Evolutionary conservation across 1,140 invertebrate genomes (phyloP), one percentile per base, ranked within the genome.

Genomic region (Dendroctonus valens): DNA sequence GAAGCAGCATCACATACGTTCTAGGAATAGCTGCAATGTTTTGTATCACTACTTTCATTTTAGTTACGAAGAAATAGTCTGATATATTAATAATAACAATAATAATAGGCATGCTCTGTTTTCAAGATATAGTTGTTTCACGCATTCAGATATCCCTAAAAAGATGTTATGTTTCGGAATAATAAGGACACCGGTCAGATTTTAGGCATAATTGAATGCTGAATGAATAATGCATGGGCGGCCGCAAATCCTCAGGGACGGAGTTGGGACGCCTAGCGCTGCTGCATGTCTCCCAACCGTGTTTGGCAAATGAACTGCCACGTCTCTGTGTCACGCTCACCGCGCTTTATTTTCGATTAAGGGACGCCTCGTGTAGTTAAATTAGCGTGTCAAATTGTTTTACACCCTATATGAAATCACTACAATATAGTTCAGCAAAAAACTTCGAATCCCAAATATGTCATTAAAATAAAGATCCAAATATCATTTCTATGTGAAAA

Each of bases 171-270:
- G 58, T 67, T 14, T 60, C 40, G 42, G 52, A 67, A 67, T 67
- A 67, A 67, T 67, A 67, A 60, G 65, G 58, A 15, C 38, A 37
- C 37, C 46, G 53, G 53, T 42, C 44, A 58, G 67, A 73, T 74
- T 71, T 72, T 69, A 71, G 73, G 69, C 67, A 74, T 74, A 74
- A 74, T 74, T 74, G 73, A 74, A 74, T 72, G 69, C 71, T 68
- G 62, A 65, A 72, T 74, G 73, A 74, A 74, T 74, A 74, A 72
- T 74, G 63, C 73, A 74, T 74, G 65, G 65, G 58, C 69, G 65
- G 60, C 69, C 68, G 61, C 68, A 68, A 66, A 8, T 70, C 73
- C 67, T 68, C 15, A 67, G 73, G 70, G 73, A 71, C 52, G 42
- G 63, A 60, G 71, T 73, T 74, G 68, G 69, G 60, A 51, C 58